phyloP scores from a whole-genome alignment of 2,113 vertebrate genomes.

The Nestor notabilis region DNA sequence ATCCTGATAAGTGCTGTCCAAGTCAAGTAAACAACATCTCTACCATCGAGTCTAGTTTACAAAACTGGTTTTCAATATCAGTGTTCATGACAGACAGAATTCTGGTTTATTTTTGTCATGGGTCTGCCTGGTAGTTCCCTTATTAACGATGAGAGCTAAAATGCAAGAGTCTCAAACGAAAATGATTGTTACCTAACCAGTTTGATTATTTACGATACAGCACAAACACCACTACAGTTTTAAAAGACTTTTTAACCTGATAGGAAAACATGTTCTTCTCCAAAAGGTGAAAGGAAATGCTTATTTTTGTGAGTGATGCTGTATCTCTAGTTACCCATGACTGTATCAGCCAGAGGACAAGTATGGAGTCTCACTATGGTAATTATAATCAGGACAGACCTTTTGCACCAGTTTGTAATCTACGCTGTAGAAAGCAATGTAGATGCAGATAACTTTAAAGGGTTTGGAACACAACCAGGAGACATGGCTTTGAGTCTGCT shows the following conservation, averaged over 20 bases:
- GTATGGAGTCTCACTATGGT: constrained; percentile 97
- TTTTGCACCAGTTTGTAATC: constrained; percentile 99
- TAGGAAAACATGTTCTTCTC: constrained; percentile 58
- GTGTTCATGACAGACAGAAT: not conserved
- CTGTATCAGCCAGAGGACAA: constrained; percentile 89
- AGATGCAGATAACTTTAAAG: constrained; percentile 99
- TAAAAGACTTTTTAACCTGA: constrained; percentile 57
- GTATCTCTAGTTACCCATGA: not conserved
- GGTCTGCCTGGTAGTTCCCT: constrained; percentile 8
- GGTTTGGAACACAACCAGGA: constrained; percentile 99
- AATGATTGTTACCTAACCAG: constrained; percentile 25
- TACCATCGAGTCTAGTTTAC: not conserved
- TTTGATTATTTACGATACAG: constrained; percentile 50
- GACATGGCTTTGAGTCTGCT: constrained; percentile 98
- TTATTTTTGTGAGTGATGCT: not conserved
- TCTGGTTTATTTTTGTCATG: not conserved
- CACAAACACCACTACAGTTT: constrained; percentile 63
- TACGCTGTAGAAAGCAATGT: constrained; percentile 98
- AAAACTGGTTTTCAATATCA: not conserved
- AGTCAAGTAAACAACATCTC: not conserved
- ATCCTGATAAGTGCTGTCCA: not conserved
- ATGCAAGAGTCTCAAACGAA: not conserved
- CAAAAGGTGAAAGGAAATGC: constrained; percentile 58
- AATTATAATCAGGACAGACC: constrained; percentile 99
- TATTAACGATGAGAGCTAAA: not conserved